phyloP scores from a whole-genome alignment of 2,888 invertebrate genomes.

The Conops quadrifasciatus region DNA sequence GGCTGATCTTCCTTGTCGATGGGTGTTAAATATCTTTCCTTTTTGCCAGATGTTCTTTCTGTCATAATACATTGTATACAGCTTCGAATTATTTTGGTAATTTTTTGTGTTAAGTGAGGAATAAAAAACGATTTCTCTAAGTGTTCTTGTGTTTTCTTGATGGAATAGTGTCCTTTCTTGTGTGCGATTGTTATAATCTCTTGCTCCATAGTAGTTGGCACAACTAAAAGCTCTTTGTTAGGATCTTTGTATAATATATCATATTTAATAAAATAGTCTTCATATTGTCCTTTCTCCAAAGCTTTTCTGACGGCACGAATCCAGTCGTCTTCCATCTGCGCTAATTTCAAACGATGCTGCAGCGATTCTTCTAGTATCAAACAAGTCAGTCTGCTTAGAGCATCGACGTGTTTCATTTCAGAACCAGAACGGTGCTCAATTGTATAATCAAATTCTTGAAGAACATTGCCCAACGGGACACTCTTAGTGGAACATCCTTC shows the following conservation, averaged over 20 bases:
- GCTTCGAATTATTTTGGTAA: too few relatives aligned
- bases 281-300: background rate
- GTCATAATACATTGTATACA: too few relatives aligned
- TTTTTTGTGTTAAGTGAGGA: too few relatives aligned
- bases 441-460: constrained; percentile 30
- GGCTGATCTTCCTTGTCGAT: background rate
- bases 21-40: background rate
- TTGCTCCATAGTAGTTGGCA: too few relatives aligned
- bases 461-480: constrained; percentile 35
- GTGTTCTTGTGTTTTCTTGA: too few relatives aligned
- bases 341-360: background rate
- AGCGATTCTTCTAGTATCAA: background rate
- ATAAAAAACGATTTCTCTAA: too few relatives aligned
- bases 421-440: constrained; percentile 33
- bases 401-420: too few relatives aligned
- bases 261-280: constrained; percentile 8
- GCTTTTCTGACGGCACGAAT: too few relatives aligned
- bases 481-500: constrained; percentile 37
- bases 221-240: background rate
- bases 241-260: constrained; percentile 1
- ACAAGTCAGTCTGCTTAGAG: constrained; percentile 27
- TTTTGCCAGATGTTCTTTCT: constrained; percentile 31
- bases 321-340: background rate
- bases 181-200: too few relatives aligned
- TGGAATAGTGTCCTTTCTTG: too few relatives aligned